These are phyloP conservation scores for Candidula unifasciata DNA, from an alignment of 2,888 invertebrate genomes.

Conservation along the genomic window DNA sequence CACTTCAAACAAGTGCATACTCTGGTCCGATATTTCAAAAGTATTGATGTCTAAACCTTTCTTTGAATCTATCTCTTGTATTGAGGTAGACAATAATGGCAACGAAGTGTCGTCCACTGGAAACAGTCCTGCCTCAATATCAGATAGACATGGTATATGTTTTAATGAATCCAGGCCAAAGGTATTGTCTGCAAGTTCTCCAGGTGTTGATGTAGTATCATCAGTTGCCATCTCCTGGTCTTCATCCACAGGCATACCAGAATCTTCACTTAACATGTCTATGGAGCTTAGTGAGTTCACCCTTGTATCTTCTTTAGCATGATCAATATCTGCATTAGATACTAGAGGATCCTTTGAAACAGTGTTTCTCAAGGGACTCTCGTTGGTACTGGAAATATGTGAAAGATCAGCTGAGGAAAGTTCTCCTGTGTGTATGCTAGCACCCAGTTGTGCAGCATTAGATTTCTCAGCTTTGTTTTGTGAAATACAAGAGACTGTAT, in stretches of 20 bases:
- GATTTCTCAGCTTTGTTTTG: not conserved
- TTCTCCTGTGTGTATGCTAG: not conserved
- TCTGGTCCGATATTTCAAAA: not conserved
- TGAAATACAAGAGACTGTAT: not conserved
- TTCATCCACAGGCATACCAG: constrained; percentile 47
- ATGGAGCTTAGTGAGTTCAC: constrained; percentile 28
- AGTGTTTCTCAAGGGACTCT: not conserved
- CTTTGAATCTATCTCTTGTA: not conserved
- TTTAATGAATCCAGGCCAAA: not conserved
- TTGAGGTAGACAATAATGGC: not conserved
- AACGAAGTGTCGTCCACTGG: not conserved
- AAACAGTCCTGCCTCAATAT: not conserved
- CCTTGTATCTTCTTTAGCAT: constrained; percentile 1
- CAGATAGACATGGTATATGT: not conserved
- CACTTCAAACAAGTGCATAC: not conserved
- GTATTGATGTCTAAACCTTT: not conserved
- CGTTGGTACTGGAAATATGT: not conserved
- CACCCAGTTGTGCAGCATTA: not conserved
- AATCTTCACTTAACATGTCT: constrained; percentile 39
- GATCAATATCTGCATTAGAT: constrained; percentile 28
- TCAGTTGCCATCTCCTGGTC: constrained; percentile 36
- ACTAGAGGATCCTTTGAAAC: constrained; percentile 19
- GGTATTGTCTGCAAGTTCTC: constrained; percentile 25
- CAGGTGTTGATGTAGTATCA: constrained; percentile 37
- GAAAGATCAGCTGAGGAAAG: not conserved